Base-by-base conservation (phyloP, 2,797 vertebrate species). In the Salmo trutta region DNA sequence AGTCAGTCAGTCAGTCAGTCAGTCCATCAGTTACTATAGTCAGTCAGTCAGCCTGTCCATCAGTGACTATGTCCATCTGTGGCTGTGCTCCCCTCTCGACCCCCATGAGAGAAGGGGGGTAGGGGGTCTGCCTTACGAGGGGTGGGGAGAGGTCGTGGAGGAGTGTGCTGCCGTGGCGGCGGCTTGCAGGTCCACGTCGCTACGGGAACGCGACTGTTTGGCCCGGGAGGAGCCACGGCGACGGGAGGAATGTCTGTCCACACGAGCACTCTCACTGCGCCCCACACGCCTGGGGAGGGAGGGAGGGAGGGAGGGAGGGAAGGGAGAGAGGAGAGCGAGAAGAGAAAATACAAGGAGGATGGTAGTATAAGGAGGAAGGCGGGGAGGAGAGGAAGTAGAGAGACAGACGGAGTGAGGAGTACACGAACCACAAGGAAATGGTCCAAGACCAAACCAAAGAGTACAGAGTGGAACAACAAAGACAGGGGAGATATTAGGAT, bases 181-280 rank as follows among this genome's bases (percentile, higher is more conserved):
- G 78, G 95, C 93, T 86, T 96, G 96, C 83, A 96, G 95, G 92
- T 98, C 96, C 94, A 98, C 96, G 59, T 97, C 96, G 16, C 97
- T 98, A 90, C 96, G 95, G 90, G 97, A 97, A 77, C 97, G 95
- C 3, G 93, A 95, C 93, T 97, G 95, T 93, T 96, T 96, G 93
- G 88, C 93, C 90, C 95, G 90, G 81, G 95, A 94, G 75, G 95
- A 94, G 86, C 94, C 94, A 76, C 94, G 94, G 62, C 96, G 95
- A 67, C 95, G 95, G 74, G 95, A 94, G 71, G 96, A 93, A 86
- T 95, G 95, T 76, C 96, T 95, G 84, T 96, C 96, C 91, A 96
- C 94, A 17, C 96, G 94, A 81, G 97, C 95, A 91, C 97, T 97
- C 93, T 96, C 96, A 1, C 96, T 97, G 90, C 97, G 97, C 36